Base-by-base conservation (phyloP, 2,113 vertebrate species). In the Caranx melampygus region DNA sequence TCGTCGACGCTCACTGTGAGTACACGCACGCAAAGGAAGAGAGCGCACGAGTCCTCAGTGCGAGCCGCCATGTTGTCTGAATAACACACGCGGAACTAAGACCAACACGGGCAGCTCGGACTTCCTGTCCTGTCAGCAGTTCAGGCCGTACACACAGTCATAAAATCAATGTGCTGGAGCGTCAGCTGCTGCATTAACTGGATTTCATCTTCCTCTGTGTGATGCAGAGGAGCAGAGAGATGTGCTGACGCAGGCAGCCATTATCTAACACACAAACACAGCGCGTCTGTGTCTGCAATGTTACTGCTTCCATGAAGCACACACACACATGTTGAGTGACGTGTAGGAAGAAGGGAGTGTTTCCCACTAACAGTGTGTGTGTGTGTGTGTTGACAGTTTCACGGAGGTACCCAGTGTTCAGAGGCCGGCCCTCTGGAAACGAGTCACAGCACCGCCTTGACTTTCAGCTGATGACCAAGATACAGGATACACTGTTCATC, bases 391-490 rank as follows among this genome's bases (percentile, higher is more conserved):
- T 45, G 20, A 93, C 95, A 99, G 98, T 97, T 96, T 95, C 97
- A 84, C 96, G 94, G 93, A 95, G 97, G 96, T 99, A 99, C 96
- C 98, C 98, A 70, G 97, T 97, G 92, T 99, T 99, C 95, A 97
- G 97, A 96, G 98, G 98, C 95, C 95, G 97, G 92, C 96, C 96
- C 95, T 98, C 96, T 95, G 97, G 96, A 92, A 99, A 99, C 83
- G 98, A 99, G 94, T 99, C 98, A 65, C 97, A 98, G 90, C 98
- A 99, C 90, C 96, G 96, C 93, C 96, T 99, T 92, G 98, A 99
- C 96, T 99, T 99, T 96, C 98, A 99, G 95, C 96, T 99, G 93
- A 99, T 99, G 98, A 83, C 97, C 93, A 97, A 97, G 95, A 99
- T 99, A 95, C 97, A 96, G 95, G 97, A 99, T 95, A 98, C 97